Conservation (phyloP, 2,888 invertebrate species). For the Xestia c-nigrum region DNA sequence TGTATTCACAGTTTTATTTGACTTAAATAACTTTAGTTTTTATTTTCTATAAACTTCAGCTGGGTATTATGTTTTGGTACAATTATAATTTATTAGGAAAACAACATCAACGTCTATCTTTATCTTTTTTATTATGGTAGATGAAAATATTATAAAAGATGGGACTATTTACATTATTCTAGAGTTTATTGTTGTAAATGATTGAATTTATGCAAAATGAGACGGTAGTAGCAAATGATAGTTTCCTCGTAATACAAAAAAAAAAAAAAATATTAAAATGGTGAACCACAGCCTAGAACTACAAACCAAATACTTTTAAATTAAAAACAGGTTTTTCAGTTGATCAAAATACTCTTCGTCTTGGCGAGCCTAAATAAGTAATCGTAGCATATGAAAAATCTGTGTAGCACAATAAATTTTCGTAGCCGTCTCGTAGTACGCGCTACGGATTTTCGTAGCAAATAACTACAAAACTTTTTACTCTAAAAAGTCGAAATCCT, state of each 20-base stretch:
- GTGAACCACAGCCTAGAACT: not conserved
- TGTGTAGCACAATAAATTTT: not conserved
- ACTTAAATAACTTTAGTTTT: constrained; percentile 45
- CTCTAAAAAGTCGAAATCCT: not conserved
- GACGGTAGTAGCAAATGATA: not conserved
- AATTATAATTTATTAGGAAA: constrained; percentile 56
- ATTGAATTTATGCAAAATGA: constrained; percentile 15
- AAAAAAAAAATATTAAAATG: not conserved
- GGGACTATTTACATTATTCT: constrained; percentile 58
- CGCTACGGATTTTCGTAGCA: constrained; percentile 9
- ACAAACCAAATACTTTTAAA: not conserved
- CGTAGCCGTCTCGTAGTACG: constrained; percentile 8
- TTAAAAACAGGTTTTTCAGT: not conserved
- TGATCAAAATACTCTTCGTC: not conserved
- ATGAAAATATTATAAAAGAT: constrained; percentile 52
- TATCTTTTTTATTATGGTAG: constrained; percentile 38
- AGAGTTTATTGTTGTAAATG: constrained; percentile 1
- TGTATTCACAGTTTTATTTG: constrained; percentile 70
- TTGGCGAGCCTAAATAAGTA: not conserved
- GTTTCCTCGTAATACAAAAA: not conserved
- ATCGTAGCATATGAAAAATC: not conserved
- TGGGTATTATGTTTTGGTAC: constrained; percentile 55
- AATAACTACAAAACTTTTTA: not conserved
- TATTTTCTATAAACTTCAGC: constrained; percentile 47
- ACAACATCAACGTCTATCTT: constrained; percentile 53